Evolutionary conservation across 2,888 invertebrate genomes (phyloP).

Genomic region (Iphiclides podalirius): DNA sequence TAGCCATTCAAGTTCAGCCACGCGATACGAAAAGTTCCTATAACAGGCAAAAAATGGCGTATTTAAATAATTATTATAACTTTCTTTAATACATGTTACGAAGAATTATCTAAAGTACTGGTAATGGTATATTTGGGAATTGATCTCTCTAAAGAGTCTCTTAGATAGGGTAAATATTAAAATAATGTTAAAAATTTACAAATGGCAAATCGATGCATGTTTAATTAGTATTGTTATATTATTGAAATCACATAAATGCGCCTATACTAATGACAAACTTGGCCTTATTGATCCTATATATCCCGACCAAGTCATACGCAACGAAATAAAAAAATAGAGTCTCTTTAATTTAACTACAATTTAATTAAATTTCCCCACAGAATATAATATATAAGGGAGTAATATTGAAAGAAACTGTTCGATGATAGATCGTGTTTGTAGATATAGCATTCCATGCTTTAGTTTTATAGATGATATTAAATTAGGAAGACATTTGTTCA

Average conservation of each 20-base stretch:
- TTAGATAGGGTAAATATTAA: constrained; percentile 25
- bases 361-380: constrained; percentile 1
- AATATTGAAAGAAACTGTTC: background rate
- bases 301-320: constrained; percentile 36
- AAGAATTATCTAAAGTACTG: too few relatives aligned
- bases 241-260: background rate
- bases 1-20: constrained; percentile 1
- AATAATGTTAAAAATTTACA: constrained; percentile 18
- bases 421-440: constrained; percentile 20
- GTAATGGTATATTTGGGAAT: constrained; percentile 31
- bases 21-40: constrained; percentile 15
- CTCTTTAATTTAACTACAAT: constrained; percentile 9
- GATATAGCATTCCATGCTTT: constrained; percentile 48
- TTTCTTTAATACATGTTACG: too few relatives aligned
- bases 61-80: too few relatives aligned
- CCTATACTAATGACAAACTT: background rate
- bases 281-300: constrained; percentile 10
- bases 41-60: too few relatives aligned
- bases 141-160: constrained; percentile 42
- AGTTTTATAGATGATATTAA: constrained; percentile 42
- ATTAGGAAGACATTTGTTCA: constrained; percentile 36
- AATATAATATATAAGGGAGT: background rate
- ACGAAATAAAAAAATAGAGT: constrained; percentile 31
- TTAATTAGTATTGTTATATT: background rate
- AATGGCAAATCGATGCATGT: background rate